Percentiles rank a stretch among this genome's conserved stretches.
These are phyloP conservation scores for Typhlichthys subterraneus DNA, from an alignment of 2,797 vertebrate species.

Conservation along the genomic window DNA sequence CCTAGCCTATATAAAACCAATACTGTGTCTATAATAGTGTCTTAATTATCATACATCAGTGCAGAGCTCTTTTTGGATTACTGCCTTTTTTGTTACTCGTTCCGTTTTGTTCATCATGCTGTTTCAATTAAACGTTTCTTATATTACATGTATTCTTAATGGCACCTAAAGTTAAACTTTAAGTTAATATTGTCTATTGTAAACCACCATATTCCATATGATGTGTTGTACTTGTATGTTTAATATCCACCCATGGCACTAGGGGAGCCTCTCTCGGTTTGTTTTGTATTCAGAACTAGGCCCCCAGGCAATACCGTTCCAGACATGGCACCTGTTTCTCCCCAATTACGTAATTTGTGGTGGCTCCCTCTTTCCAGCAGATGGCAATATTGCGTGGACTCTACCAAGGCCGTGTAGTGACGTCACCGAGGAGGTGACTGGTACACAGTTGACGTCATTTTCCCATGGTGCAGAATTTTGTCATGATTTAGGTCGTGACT, in stretches of 20 bases:
- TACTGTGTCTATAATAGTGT: too few species aligned
- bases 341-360: constrained; percentile 57
- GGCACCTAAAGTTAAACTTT: neutral
- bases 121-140: too few species aligned
- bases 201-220: neutral
- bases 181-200: neutral
- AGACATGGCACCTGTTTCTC: constrained; percentile 42
- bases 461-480: constrained; percentile 72
- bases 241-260: too few species aligned
- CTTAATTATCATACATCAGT: too few species aligned
- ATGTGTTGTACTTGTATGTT: neutral
- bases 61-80: too few species aligned
- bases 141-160: too few species aligned
- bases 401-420: constrained; percentile 46
- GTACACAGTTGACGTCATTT: constrained; percentile 62
- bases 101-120: too few species aligned
- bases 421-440: constrained; percentile 62
- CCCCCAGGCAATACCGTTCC: constrained; percentile 37
- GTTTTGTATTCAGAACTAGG: constrained; percentile 35
- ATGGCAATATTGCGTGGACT: constrained; percentile 48
- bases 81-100: too few species aligned
- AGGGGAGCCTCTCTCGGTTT: neutral
- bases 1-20: too few species aligned
- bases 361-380: constrained; percentile 57
- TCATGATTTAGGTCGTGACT: constrained; percentile 73